phyloP scores from a whole-genome alignment of 2,797 vertebrate genomes.

The Brotula barbata region DNA sequence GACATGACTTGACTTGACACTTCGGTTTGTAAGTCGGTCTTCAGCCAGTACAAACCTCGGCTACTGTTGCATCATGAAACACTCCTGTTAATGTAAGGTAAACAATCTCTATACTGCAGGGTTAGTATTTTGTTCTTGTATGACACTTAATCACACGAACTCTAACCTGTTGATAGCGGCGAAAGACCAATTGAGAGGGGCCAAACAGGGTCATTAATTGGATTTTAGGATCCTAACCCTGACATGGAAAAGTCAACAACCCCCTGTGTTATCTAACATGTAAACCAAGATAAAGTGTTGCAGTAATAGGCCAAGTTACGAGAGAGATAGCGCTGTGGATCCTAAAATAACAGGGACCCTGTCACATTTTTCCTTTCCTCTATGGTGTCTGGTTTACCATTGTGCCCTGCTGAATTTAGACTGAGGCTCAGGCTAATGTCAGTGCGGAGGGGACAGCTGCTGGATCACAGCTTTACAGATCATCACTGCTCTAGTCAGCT shows the following conservation, averaged over 20 bases:
- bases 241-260: slow-evolving; percentile 16
- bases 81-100: too few relatives aligned
- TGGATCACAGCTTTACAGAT: slow-evolving; percentile 70
- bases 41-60: too few relatives aligned
- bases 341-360: slow-evolving; percentile 74
- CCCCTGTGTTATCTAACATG: slow-evolving; percentile 8
- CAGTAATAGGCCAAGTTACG: slow-evolving; percentile 40
- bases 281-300: slow-evolving; percentile 29
- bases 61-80: too few relatives aligned
- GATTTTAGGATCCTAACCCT: slow-evolving; percentile 19
- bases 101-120: background rate
- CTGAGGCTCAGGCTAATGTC: slow-evolving; percentile 67
- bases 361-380: slow-evolving; percentile 62
- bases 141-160: background rate
- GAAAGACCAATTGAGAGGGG: background rate
- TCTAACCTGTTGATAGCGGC: background rate
- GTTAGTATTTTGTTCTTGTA: background rate
- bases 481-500: slow-evolving; percentile 57
- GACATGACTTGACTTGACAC: too few relatives aligned
- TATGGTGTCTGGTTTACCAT: slow-evolving; percentile 76
- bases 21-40: too few relatives aligned
- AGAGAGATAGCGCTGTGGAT: slow-evolving; percentile 42
- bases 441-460: slow-evolving; percentile 71
- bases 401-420: slow-evolving; percentile 78
- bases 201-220: background rate